These are phyloP conservation scores for Drosophila tsacasi DNA, from an alignment of 1,140 invertebrate genomes.

Conservation along the genomic window DNA sequence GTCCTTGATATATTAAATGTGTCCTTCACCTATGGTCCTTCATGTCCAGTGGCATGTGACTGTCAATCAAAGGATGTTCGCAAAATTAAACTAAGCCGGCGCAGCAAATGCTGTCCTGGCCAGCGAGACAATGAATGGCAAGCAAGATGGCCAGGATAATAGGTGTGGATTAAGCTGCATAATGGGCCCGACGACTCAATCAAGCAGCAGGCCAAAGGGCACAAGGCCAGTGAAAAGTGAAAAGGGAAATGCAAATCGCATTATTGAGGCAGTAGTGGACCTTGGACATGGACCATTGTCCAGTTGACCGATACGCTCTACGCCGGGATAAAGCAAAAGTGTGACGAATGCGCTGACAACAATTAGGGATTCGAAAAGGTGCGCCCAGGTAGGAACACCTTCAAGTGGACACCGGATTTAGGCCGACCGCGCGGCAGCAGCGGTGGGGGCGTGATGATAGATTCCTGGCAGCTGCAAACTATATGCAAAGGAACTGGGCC, in stretches of 20 bases:
- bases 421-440: conserved; percentile 4
- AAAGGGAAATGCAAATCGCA: conserved; percentile 80
- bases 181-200: conserved; percentile 71
- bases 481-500: conserved; percentile 66
- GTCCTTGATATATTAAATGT: neutral
- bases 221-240: conserved; percentile 42
- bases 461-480: conserved; percentile 65
- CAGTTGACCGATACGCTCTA: conserved; percentile 46
- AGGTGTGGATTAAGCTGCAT: conserved; percentile 70
- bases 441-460: conserved; percentile 23
- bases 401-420: conserved; percentile 76
- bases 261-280: conserved; percentile 73
- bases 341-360: conserved; percentile 81
- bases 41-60: conserved; percentile 56
- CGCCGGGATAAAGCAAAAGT: conserved; percentile 62
- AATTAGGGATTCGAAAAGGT: conserved; percentile 64
- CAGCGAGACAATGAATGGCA: conserved; percentile 14
- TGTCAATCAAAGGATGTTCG: conserved; percentile 71
- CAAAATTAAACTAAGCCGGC: conserved; percentile 70
- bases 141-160: conserved; percentile 49
- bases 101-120: conserved; percentile 50
- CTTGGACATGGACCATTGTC: conserved; percentile 46
- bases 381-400: conserved; percentile 55
- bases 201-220: conserved; percentile 71
- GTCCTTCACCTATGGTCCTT: conserved; percentile 14